Conservation (phyloP, 2,113 vertebrate genomes). For the Platanista minor region DNA sequence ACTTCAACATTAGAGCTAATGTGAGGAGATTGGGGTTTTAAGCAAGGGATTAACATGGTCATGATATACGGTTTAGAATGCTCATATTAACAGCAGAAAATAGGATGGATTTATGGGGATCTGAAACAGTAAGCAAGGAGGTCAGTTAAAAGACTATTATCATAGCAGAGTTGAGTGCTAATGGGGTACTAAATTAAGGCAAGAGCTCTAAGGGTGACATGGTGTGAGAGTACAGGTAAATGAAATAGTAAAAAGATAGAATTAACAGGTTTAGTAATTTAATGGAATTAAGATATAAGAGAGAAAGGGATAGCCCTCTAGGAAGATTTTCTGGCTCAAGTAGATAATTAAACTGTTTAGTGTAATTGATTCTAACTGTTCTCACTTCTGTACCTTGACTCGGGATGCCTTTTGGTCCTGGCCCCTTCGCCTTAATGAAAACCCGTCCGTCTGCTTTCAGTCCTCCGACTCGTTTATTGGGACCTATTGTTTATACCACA, state of each 20-base stretch:
- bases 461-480: not conserved
- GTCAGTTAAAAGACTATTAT: not conserved
- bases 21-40: not conserved
- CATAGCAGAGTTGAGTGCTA: not conserved
- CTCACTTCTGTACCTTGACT: not conserved
- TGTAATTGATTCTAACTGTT: not conserved
- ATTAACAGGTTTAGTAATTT: not conserved
- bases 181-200: not conserved
- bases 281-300: not conserved
- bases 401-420: rapidly evolving
- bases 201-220: not conserved
- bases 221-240: not conserved
- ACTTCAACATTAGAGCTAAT: not conserved
- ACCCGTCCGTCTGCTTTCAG: not conserved
- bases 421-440: not conserved
- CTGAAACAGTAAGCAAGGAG: not conserved
- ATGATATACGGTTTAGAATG: not conserved
- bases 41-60: not conserved
- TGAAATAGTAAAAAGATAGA: not conserved
- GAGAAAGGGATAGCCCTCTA: not conserved
- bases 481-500: not conserved
- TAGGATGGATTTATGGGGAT: not conserved
- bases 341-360: not conserved
- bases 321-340: not conserved
- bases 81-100: not conserved